Evolutionary conservation across 2,888 invertebrate genomes (phyloP).

Genomic region (Crepidodera aurea): DNA sequence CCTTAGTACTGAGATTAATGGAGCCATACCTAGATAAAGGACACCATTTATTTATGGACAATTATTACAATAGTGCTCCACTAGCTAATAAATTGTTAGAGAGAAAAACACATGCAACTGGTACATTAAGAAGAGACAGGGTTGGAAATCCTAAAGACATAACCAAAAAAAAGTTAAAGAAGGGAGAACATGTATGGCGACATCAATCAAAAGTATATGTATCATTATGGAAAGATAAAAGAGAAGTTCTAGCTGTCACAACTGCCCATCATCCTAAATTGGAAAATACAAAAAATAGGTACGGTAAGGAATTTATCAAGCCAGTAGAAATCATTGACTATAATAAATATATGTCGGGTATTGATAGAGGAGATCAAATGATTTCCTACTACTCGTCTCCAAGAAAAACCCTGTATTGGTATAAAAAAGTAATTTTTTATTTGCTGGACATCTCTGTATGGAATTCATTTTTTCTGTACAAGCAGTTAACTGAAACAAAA

Average conservation of each 20-base stretch:
- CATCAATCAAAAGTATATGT: slow-evolving; percentile 10
- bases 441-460: slow-evolving; percentile 7
- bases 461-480: slow-evolving; percentile 5
- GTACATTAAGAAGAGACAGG: slow-evolving; percentile 42
- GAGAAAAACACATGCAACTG: slow-evolving; percentile 35
- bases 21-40: slow-evolving; percentile 6
- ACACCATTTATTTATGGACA: slow-evolving; percentile 46
- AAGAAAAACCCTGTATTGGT: not conserved
- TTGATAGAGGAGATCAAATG: slow-evolving; percentile 16
- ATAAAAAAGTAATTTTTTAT: slow-evolving; percentile 2
- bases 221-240: slow-evolving; percentile 23
- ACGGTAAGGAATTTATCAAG: not conserved
- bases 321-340: slow-evolving; percentile 4
- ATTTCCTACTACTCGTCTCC: not conserved
- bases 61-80: slow-evolving; percentile 28
- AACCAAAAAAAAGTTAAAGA: slow-evolving; percentile 22
- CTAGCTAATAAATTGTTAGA: slow-evolving; percentile 39
- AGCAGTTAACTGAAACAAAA: not conserved
- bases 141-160: slow-evolving; percentile 40
- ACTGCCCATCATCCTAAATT: slow-evolving; percentile 10
- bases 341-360: slow-evolving; percentile 16
- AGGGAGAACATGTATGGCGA: slow-evolving; percentile 27
- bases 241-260: slow-evolving; percentile 19
- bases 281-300: not conserved
- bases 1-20: not conserved